These are phyloP conservation scores for Callipepla squamata DNA, from an alignment of 2,113 vertebrate species.

Conservation along the genomic window DNA sequence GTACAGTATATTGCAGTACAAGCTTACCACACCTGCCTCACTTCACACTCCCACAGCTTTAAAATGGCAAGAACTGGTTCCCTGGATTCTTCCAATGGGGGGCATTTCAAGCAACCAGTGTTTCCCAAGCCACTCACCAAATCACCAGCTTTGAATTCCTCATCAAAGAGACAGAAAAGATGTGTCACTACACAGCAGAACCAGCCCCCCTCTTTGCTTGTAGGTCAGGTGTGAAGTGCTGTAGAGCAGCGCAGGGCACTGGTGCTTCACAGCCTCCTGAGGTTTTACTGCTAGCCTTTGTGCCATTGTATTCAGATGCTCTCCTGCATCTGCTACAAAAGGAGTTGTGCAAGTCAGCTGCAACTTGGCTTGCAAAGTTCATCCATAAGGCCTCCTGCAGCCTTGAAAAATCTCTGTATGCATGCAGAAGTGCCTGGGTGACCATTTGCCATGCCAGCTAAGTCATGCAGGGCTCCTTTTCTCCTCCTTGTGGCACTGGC, in stretches of 20 bases:
- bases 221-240: too few species aligned
- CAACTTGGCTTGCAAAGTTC: not conserved
- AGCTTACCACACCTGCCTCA: not conserved
- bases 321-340: not conserved
- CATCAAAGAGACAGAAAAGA: not conserved
- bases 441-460: not conserved
- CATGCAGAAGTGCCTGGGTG: not conserved
- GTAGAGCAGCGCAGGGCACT: not conserved
- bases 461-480: not conserved
- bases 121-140: not conserved
- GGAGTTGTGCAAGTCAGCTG: not conserved
- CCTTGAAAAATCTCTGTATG: not conserved
- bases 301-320: not conserved
- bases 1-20: slow-evolving; percentile 60
- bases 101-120: not conserved
- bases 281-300: not conserved
- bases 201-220: not conserved
- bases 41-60: not conserved
- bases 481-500: not conserved
- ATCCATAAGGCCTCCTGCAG: not conserved
- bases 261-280: not conserved
- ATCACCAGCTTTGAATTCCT: not conserved
- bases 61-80: not conserved
- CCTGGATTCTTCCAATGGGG: not conserved
- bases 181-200: not conserved